Evolutionary conservation across 2,888 invertebrate species (phyloP).

Genomic region (Ophion obscuratus): DNA sequence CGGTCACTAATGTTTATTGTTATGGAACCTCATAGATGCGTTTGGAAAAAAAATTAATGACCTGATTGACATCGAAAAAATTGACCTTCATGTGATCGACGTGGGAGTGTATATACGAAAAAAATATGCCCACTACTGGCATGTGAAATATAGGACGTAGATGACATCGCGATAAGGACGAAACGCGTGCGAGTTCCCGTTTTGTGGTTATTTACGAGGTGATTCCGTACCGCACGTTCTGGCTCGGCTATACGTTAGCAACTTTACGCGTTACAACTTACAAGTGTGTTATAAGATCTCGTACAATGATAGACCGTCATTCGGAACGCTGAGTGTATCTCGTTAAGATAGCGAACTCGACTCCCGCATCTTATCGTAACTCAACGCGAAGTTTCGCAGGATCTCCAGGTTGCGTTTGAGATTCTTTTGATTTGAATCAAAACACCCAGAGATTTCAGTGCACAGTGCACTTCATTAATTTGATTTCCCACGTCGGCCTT

Average conservation of each 20-base stretch:
- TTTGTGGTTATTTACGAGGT: conserved; percentile 47
- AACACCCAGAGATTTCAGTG: neutral
- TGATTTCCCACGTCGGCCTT: conserved; percentile 31
- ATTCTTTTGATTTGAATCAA: neutral
- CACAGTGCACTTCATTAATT: conserved; percentile 44
- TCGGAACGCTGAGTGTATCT: conserved; percentile 36
- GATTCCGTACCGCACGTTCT: conserved; percentile 6
- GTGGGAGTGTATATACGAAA: neutral
- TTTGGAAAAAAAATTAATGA: neutral
- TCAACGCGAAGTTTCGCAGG: neutral
- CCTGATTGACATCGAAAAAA: neutral
- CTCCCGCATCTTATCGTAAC: neutral
- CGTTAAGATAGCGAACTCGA: conserved; percentile 39
- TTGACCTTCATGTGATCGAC: neutral
- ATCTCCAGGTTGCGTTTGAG: neutral
- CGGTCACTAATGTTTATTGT: too few species aligned
- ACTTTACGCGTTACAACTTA: conserved; percentile 42
- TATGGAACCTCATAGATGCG: too few species aligned
- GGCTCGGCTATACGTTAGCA: conserved; percentile 19
- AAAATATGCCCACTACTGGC: conserved; percentile 2
- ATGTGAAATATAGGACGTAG: conserved; percentile 26
- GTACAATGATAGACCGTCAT: conserved; percentile 14
- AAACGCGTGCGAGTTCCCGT: conserved; percentile 35
- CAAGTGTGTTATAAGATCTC: conserved; percentile 51
- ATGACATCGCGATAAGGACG: conserved; percentile 33